A percentile compares a stretch with the other conserved stretches of the same genome.
phyloP scores from a whole-genome alignment of 2,888 invertebrate genomes.

The Hermodice carunculata region DNA sequence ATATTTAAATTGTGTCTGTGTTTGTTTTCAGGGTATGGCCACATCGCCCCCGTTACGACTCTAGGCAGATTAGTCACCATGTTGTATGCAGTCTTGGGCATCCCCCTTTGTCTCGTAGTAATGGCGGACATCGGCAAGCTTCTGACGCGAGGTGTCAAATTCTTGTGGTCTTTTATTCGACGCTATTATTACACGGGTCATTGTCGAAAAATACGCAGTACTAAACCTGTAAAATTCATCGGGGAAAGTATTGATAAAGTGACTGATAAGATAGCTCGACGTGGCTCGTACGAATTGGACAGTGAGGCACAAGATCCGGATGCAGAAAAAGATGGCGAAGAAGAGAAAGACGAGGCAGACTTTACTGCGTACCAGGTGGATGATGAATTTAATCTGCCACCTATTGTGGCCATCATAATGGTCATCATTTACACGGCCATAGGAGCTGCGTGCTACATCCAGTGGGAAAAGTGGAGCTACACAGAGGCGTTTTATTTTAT shows the following conservation, averaged over 20 bases:
- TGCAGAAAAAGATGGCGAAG: not conserved
- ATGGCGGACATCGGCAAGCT: constrained; percentile 95
- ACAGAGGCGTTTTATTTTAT: constrained; percentile 97
- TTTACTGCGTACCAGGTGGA: not conserved
- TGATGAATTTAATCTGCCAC: constrained; percentile 92
- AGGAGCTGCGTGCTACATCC: constrained; percentile 81
- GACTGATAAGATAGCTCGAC: too few relatives aligned
- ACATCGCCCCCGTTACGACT: constrained; percentile 90
- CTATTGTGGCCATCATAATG: constrained; percentile 87
- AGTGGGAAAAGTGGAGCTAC: constrained; percentile 84
- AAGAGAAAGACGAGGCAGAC: too few relatives aligned
- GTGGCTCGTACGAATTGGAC: too few relatives aligned
- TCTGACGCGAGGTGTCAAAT: constrained; percentile 91
- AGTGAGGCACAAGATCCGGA: too few relatives aligned
- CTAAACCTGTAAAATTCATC: too few relatives aligned
- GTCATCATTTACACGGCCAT: constrained; percentile 87
- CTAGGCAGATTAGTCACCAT: constrained; percentile 91
- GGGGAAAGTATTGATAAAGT: too few relatives aligned
- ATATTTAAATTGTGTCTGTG: too few relatives aligned
- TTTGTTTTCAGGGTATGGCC: constrained; percentile 94
- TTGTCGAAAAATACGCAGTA: constrained; percentile 76
- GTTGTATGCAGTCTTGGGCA: constrained; percentile 93
- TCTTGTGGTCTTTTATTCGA: constrained; percentile 76
- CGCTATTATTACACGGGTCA: constrained; percentile 82
- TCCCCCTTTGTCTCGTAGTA: constrained; percentile 94